Evolutionary conservation across 2,797 vertebrate genomes (phyloP).

Genomic region (Rousettus madagascariensis): DNA sequence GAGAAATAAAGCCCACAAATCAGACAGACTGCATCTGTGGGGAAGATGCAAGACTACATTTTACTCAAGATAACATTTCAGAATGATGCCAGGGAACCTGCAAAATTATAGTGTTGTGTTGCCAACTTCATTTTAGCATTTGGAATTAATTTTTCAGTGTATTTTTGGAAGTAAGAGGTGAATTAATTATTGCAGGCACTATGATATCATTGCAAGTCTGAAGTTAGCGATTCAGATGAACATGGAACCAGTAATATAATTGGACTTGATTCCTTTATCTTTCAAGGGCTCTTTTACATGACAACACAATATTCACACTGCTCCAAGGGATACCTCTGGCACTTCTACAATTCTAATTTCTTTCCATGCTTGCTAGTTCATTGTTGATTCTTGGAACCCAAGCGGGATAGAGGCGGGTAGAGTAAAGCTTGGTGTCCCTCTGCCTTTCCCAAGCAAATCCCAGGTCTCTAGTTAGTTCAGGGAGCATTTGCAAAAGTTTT

Average conservation of each 20-base stretch:
- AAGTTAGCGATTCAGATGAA: conserved; percentile 80
- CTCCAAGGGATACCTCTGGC: conserved; percentile 86
- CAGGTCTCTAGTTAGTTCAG: conserved; percentile 61
- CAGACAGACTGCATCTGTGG: not conserved
- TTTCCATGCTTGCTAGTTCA: conserved; percentile 78
- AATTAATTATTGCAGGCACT: conserved; percentile 81
- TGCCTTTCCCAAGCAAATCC: conserved; percentile 79
- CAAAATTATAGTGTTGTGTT: conserved; percentile 36
- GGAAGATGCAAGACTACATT: not conserved
- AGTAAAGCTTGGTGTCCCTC: conserved; percentile 38
- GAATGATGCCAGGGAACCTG: conserved; percentile 79
- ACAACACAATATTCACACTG: conserved; percentile 79
- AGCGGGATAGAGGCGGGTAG: conserved; percentile 48
- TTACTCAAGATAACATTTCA: conserved; percentile 61
- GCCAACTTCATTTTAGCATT: conserved; percentile 82
- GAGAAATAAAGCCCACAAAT: conserved; percentile 36
- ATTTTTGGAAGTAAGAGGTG: conserved; percentile 83
- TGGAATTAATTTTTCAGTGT: conserved; percentile 82
- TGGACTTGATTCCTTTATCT: conserved; percentile 81
- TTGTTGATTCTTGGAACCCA: conserved; percentile 80
- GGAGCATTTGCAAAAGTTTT: conserved; percentile 78
- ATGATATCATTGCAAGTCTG: conserved; percentile 72
- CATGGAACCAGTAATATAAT: conserved; percentile 77
- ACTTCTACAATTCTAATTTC: conserved; percentile 80
- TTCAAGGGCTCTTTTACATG: conserved; percentile 84